Base-by-base conservation (phyloP, 2,113 vertebrate species). In the Eulacestoma nigropectus region DNA sequence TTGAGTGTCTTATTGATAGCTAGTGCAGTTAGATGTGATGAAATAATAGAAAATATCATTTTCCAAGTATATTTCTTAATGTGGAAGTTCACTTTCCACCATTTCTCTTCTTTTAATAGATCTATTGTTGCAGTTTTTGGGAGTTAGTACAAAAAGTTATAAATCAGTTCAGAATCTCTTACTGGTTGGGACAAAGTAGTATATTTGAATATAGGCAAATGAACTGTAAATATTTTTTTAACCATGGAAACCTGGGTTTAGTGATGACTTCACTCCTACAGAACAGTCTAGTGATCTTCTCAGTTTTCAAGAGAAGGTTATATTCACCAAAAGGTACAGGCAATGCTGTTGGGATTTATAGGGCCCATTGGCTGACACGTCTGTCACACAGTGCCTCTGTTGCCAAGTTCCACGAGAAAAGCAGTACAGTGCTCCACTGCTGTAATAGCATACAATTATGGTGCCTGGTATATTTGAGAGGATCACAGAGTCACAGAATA, bases 121-220 rank as follows among this genome's bases (percentile, higher is more conserved):
- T 57, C 9, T 16, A 7, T 20, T 72, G 9, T 33, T 87, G 15
- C 35, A 63, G 7, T 7, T 60, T 72, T 86, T 15, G 13, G 17
- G 35, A 76, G 5, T 67, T 77, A 47, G 15, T 70, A 27, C 22
- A 63, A 62, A 65, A 79, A 55, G 13, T 33, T 81, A 41, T 9
- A 11, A 33, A 52, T 57, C 57, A 55, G 13, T 76, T 76, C 37
- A 68, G 46, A 87, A 46, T 70, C 13, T 79, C 13, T 76, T 56
- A 44, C 20, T 76, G 29, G 0, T 44, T 75, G 32, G 17, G 75
- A 73, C 85, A 74, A 85, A 88, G 17, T 33, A 62, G 19, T 57
- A 17, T 69, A 80, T 88, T 85, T 94, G 44, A 90, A 72, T 92
- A 95, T 84, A 92, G 8, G n/a, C 19, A 80, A 95, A 92, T 75